Base-by-base conservation (phyloP, 2,113 vertebrate species). In the Catharus minimus region DNA sequence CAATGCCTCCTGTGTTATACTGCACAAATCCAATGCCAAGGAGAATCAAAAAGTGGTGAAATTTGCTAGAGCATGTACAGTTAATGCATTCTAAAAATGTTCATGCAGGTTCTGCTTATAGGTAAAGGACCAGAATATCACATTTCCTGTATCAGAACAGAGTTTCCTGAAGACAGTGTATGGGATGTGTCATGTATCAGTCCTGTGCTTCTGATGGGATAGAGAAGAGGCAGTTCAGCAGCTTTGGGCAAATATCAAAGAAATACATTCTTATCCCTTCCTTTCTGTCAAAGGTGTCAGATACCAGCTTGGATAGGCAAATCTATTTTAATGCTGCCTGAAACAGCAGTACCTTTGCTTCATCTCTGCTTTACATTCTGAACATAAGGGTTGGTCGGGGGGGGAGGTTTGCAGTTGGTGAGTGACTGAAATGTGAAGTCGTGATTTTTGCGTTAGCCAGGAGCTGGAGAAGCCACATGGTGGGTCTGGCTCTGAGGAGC, bases 321-420 rank as follows among this genome's bases (percentile, higher is more conserved):
- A 86, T 74, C 60, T 86, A 32, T 74, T 96, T 91, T 80, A 86
- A 71, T 61, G 36, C 60, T 78, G 66, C 82, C 72, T 91, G 68
- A 86, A 91, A 60, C 61, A 90, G 53, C 82, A 68, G 26, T 86
- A 88, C 65, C 64, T 95, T 55, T 88, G 30, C 60, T 85, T 89
- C 85, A 19, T 69, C 60, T 86, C 61, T 86, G 65, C 60, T 66
- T 91, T 84, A 66, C 39, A 27, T 82, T 85, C 43, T 52, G 75
- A 82, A 50, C 49, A 27, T 60, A 84, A 68, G 60, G 58, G 17
- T 32, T 82, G 74, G n/a, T 10, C 33, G 33, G 53, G 30, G 30
- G n/a, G 32, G 38, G 21, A 20, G 69, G 56, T 91, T 85, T 94
- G 78, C 64, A 52, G 46, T 47, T 87, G 75, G 33, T 72, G 73